Evolutionary conservation across 2,888 invertebrate species (phyloP).

Genomic region (Anticlea derivata): DNA sequence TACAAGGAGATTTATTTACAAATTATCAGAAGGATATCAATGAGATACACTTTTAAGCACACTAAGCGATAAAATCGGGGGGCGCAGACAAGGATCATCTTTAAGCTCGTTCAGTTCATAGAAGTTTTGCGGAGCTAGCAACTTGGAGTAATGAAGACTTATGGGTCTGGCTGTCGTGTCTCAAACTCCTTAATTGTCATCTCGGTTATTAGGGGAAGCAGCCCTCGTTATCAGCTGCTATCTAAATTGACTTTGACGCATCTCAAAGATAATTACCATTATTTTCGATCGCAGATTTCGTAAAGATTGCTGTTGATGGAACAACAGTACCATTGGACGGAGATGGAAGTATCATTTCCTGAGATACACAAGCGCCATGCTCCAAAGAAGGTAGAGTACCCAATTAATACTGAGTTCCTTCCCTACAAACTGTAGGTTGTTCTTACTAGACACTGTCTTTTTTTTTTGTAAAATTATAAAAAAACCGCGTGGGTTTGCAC

Average conservation of each 20-base stretch:
- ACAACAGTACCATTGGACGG: not conserved
- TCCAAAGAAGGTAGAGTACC: too few relatives aligned
- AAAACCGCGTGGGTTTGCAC: too few relatives aligned
- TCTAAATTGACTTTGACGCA: slow-evolving; percentile 39
- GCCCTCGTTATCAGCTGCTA: slow-evolving; percentile 32
- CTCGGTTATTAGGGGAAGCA: slow-evolving; percentile 51
- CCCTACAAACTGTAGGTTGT: too few relatives aligned
- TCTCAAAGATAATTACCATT: slow-evolving; percentile 32
- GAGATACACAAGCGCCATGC: too few relatives aligned
- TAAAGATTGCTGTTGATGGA: not conserved
- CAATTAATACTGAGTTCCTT: too few relatives aligned
- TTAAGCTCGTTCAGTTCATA: slow-evolving; percentile 42
- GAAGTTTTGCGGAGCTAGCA: slow-evolving; percentile 62
- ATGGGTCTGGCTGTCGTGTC: slow-evolving; percentile 64
- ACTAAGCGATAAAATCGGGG: slow-evolving; percentile 37
- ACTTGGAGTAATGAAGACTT: slow-evolving; percentile 78
- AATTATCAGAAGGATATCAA: slow-evolving; percentile 10
- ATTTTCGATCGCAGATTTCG: slow-evolving; percentile 25
- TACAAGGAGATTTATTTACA: too few relatives aligned
- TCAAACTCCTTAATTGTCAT: slow-evolving; percentile 63
- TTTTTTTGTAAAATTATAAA: too few relatives aligned
- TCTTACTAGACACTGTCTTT: too few relatives aligned
- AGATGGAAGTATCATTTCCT: not conserved
- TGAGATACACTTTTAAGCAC: slow-evolving; percentile 30
- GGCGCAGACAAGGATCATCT: slow-evolving; percentile 38